Evolutionary conservation across 2,888 invertebrate species (phyloP), one percentile per base, ranked within the genome.

Genomic region (Petrolisthes cinctipes): DNA sequence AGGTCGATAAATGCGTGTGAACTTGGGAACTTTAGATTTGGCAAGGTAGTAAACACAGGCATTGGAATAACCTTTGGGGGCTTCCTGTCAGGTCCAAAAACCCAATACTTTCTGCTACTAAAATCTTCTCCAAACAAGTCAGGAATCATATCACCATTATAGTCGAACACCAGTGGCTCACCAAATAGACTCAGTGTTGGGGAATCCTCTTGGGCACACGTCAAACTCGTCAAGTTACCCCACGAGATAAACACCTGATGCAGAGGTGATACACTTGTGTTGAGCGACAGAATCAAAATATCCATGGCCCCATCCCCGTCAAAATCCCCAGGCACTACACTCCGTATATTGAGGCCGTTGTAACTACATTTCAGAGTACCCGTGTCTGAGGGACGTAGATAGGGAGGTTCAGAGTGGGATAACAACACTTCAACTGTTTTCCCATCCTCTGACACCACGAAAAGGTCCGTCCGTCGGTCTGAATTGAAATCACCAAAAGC

Each of bases 401-500:
- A 94, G 0, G 96, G 96, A 92, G 96, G 95, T 92, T 95, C 95
- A 91, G 92, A 91, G 82, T 95, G 93, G 61, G 96, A 97, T 83
- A 96, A 93, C 91, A 96, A 94, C 78, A 97, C 96, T 92, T 96
- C 95, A 5, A 97, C 73, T 1, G 94, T 95, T 83, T 94, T 95
- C 80, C 94, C 94, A 91, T 95, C 94, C n/a, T 78, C 71, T 6
- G 84, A 79, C 23, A 97, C 94, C 83, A 98, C 95, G 93, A 98
- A 97, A 37, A 98, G 95, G 93, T 99, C 99, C 0, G 98, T 98
- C 84, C 97, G 93, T 93, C 98, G 98, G 92, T 99, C 98, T 0
- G 97, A 97, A 94, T 99, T 97, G 92, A 98, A 98, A 93, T 99
- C 98, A 4, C 98, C 98, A 94, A 98, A 99, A 0, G 98, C 98